Percentiles rank a stretch among this genome's conserved stretches.
Evolutionary conservation across 1,140 invertebrate genomes (phyloP).

Genomic region (Diprion similis): DNA sequence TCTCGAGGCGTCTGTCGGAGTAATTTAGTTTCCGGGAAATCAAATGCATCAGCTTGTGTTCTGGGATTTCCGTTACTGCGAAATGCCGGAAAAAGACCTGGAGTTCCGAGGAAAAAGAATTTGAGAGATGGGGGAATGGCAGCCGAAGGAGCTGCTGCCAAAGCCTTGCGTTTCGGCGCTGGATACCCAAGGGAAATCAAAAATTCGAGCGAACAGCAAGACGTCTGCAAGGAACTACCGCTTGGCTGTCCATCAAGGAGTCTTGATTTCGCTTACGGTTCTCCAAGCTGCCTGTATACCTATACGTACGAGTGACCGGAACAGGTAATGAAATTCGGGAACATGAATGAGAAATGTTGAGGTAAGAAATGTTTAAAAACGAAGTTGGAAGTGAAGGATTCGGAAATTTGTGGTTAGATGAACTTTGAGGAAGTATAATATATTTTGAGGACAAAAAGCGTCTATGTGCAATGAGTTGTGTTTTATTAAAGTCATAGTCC

Average conservation of each 20-base stretch:
- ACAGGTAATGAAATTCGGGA: too few species aligned
- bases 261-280: neutral
- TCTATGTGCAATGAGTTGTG: too few species aligned
- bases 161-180: neutral
- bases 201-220: neutral
- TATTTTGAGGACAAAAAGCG: too few species aligned
- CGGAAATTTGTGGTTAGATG: too few species aligned
- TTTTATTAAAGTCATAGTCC: too few species aligned
- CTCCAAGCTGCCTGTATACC: too few species aligned
- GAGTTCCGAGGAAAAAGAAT: neutral
- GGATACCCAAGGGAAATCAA: neutral
- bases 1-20: too few species aligned
- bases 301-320: too few species aligned
- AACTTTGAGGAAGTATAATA: too few species aligned
- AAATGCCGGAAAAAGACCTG: neutral
- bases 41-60: neutral
- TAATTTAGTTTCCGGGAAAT: neutral
- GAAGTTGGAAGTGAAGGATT: too few species aligned
- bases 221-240: neutral
- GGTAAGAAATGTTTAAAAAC: too few species aligned
- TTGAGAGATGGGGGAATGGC: neutral
- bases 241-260: neutral
- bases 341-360: too few species aligned
- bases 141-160: neutral
- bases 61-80: neutral